Conservation (phyloP, 1,140 invertebrate species). For the Platorchestia sp. region DNA sequence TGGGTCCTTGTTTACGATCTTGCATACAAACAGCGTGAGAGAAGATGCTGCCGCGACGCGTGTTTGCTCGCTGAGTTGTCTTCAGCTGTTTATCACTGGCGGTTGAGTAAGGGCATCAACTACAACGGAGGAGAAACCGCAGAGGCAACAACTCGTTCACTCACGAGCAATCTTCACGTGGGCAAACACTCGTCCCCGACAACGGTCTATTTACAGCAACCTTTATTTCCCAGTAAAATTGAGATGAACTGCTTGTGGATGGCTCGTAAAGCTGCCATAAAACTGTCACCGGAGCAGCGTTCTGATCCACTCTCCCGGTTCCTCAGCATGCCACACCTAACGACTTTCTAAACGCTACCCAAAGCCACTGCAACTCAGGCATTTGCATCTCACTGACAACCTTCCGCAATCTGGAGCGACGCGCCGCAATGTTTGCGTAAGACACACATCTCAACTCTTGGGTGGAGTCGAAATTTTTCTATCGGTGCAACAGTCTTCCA, state of each 20-base stretch:
- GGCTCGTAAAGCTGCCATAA: slow-evolving; percentile 33
- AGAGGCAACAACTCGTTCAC: slow-evolving; percentile 45
- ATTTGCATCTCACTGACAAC: background rate
- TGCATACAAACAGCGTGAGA: slow-evolving; percentile 54
- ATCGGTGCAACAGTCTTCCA: background rate
- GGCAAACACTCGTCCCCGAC: slow-evolving; percentile 46
- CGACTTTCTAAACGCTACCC: slow-evolving; percentile 14
- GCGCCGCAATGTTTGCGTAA: background rate
- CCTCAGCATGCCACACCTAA: background rate
- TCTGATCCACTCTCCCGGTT: slow-evolving; percentile 3
- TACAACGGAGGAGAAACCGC: slow-evolving; percentile 1
- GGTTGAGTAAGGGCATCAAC: slow-evolving; percentile 44
- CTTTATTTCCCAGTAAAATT: slow-evolving; percentile 52
- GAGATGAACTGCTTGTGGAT: slow-evolving; percentile 53
- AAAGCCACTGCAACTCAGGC: background rate
- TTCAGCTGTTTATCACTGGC: slow-evolving; percentile 27
- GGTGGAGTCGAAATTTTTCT: background rate
- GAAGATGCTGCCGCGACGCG: slow-evolving; percentile 33
- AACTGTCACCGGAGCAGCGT: slow-evolving; percentile 36
- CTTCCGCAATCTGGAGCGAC: background rate
- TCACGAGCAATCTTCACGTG: slow-evolving; percentile 51
- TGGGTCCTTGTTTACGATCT: slow-evolving; percentile 52
- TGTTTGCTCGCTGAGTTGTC: slow-evolving; percentile 18
- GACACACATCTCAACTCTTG: background rate
- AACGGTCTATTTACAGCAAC: slow-evolving; percentile 53